Evolutionary conservation across 2,113 vertebrate genomes (phyloP).

Genomic region (Halichoeres trimaculatus): DNA sequence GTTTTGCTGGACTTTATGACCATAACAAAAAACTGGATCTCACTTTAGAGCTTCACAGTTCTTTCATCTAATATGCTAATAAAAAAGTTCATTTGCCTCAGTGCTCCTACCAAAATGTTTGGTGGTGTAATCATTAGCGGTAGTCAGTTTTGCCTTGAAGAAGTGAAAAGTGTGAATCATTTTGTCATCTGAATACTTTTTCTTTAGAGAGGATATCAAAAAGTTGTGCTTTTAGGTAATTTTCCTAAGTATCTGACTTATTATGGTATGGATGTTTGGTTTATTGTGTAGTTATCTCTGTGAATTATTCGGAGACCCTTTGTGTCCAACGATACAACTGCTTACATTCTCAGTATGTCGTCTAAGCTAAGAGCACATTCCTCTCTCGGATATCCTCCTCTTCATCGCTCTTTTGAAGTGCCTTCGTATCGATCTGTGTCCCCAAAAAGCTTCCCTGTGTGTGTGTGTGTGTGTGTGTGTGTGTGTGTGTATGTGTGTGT

Average conservation of each 20-base stretch:
- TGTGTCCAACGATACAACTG: conserved; percentile 3
- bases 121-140: too few species aligned
- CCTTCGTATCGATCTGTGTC: conserved; percentile 64
- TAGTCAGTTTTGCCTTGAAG: too few species aligned
- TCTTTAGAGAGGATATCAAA: background rate
- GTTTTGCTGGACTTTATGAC: too few species aligned
- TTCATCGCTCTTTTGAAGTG: conserved; percentile 63
- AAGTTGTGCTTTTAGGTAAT: too few species aligned
- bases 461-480: background rate
- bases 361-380: conserved; percentile 41
- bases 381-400: conserved; percentile 48
- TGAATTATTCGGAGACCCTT: conserved; percentile 8
- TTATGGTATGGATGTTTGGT: background rate
- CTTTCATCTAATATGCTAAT: too few species aligned
- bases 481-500: conserved; percentile 3
- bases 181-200: too few species aligned
- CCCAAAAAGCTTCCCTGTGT: conserved; percentile 52
- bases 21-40: too few species aligned
- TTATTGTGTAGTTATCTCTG: too few species aligned
- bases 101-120: too few species aligned
- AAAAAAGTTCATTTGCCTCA: too few species aligned
- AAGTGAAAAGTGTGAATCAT: background rate
- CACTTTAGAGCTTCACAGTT: too few species aligned
- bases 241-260: background rate
- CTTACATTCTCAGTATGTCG: conserved; percentile 47